Percentiles rank a stretch among this genome's conserved stretches.
Evolutionary conservation across 2,113 vertebrate genomes (phyloP).

Genomic region (Tichodroma muraria): DNA sequence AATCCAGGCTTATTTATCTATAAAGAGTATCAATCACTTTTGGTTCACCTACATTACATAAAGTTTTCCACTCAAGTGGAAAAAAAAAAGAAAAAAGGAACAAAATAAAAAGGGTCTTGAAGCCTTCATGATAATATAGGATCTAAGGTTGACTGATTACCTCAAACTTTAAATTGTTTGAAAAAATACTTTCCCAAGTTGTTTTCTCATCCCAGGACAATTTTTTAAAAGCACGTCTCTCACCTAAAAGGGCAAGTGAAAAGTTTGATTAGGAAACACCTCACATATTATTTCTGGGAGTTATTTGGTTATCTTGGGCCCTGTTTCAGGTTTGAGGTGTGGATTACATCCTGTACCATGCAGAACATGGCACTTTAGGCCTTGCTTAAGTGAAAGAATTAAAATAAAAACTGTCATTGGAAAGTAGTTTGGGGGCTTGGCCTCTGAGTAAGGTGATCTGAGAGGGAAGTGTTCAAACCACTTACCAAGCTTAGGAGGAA

Average conservation of each 20-base stretch:
- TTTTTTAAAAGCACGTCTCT: not conserved
- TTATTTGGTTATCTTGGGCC: not conserved
- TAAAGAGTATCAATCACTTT: not conserved
- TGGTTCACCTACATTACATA: not conserved
- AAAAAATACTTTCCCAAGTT: not conserved
- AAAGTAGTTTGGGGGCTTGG: not conserved
- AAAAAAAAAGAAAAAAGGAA: not conserved
- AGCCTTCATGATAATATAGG: not conserved
- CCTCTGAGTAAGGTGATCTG: not conserved
- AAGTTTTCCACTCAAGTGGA: not conserved
- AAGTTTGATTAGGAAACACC: not conserved
- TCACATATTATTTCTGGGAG: not conserved
- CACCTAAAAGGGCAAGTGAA: not conserved
- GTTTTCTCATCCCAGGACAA: not conserved
- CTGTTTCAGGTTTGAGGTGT: fast-evolving
- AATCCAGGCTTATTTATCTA: not conserved
- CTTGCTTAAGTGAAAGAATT: not conserved
- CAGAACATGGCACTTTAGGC: not conserved
- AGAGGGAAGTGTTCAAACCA: not conserved
- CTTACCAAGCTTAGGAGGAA: not conserved
- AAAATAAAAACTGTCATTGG: not conserved
- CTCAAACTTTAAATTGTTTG: not conserved
- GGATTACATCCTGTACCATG: not conserved
- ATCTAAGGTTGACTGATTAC: not conserved
- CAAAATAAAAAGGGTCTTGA: not conserved